These are phyloP conservation scores for Myxocyprinus asiaticus DNA, from an alignment of 2,113 vertebrate genomes.

Conservation along the genomic window DNA sequence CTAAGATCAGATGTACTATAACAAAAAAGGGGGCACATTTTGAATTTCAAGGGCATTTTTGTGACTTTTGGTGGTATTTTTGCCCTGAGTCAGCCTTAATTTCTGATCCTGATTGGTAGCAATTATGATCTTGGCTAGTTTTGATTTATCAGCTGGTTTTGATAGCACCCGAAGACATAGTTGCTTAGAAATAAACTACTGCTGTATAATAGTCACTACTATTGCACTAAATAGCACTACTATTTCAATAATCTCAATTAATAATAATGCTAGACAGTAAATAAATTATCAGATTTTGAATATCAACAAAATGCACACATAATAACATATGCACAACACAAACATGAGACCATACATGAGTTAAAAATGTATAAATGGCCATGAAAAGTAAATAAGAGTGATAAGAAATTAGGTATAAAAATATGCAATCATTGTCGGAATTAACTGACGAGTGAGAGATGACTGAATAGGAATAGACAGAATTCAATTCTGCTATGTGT, in stretches of 20 bases:
- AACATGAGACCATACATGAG: background rate
- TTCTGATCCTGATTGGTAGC: no score
- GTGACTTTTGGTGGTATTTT: no score
- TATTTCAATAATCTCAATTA: background rate
- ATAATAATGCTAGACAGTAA: conserved; percentile 14
- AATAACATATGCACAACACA: conserved; percentile 10
- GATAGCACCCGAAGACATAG: conserved; percentile 53
- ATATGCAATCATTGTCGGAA: background rate
- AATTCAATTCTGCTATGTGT: background rate
- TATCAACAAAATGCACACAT: background rate
- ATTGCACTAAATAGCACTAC: background rate
- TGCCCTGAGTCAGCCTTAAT: no score
- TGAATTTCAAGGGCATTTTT: no score
- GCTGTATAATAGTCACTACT: background rate
- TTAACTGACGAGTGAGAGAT: no score
- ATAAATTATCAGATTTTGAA: background rate
- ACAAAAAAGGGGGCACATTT: no score
- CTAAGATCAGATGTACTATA: no score
- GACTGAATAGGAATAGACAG: background rate
- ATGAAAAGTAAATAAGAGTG: conserved; percentile 26
- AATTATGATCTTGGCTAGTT: background rate
- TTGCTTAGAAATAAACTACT: conserved; percentile 63
- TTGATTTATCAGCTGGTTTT: background rate
- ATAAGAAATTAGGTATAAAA: conserved; percentile 9
- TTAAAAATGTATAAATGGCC: conserved; percentile 3